A percentile compares a stretch with the other conserved stretches of the same genome.
phyloP scores from a whole-genome alignment of 2,113 vertebrate genomes.

The Gopherus flavomarginatus region DNA sequence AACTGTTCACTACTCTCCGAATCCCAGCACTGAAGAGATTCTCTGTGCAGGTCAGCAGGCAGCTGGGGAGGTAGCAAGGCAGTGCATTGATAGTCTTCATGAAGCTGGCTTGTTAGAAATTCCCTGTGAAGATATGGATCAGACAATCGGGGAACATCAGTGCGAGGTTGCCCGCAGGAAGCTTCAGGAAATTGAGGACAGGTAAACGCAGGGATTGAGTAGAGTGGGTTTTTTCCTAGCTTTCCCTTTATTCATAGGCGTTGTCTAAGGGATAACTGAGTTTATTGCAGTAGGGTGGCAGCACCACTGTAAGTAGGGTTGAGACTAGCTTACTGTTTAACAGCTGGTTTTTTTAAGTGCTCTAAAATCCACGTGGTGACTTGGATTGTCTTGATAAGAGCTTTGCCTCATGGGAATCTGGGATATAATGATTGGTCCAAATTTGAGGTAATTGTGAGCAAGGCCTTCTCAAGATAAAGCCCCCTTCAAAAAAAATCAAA shows the following conservation, averaged over 20 bases:
- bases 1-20: constrained; percentile 67
- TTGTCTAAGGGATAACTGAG: neutral
- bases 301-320: neutral
- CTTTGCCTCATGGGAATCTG: neutral
- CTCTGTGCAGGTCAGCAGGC: constrained; percentile 75
- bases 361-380: neutral
- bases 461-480: neutral
- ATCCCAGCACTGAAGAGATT: constrained; percentile 68
- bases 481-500: neutral
- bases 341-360: neutral
- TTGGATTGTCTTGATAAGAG: rapidly evolving
- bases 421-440: neutral
- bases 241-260: constrained; percentile 43
- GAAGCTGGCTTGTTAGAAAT: constrained; percentile 73
- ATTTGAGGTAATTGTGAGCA: neutral
- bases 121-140: constrained; percentile 83
- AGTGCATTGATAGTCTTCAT: constrained; percentile 63
- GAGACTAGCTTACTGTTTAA: neutral
- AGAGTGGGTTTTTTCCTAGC: constrained; percentile 47
- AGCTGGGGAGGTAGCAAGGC: constrained; percentile 72
- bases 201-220: constrained; percentile 72
- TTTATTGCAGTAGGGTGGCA: neutral
- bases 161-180: constrained; percentile 80
- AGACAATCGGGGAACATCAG: constrained; percentile 79
- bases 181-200: constrained; percentile 84